These are phyloP conservation scores for Chironomus tentans DNA, from an alignment of 2,888 invertebrate genomes.

Conservation along the genomic window DNA sequence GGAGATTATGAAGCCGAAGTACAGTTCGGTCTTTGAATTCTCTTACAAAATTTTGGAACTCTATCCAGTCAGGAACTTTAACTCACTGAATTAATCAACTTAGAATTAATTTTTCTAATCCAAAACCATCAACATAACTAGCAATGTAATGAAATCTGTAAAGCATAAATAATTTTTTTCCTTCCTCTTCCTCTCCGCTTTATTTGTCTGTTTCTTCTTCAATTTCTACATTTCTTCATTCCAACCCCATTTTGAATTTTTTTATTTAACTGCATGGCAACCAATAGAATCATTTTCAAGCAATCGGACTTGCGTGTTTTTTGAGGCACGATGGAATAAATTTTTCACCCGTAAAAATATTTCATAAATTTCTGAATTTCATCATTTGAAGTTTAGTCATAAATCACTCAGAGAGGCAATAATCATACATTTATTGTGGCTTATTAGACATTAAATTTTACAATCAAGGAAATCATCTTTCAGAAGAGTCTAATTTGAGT, in stretches of 20 bases:
- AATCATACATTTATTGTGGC: too few species aligned
- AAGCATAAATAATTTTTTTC: background rate
- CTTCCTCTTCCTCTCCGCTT: background rate
- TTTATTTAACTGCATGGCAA: slow-evolving; percentile 12
- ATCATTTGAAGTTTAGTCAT: too few species aligned
- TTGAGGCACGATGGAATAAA: background rate
- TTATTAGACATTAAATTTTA: too few species aligned
- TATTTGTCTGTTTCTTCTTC: background rate
- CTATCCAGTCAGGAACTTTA: too few species aligned
- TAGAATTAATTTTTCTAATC: too few species aligned
- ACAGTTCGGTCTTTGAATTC: too few species aligned
- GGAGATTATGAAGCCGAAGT: too few species aligned
- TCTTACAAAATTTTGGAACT: too few species aligned
- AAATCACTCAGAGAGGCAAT: too few species aligned
- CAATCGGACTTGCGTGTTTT: slow-evolving; percentile 5
- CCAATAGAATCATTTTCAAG: slow-evolving; percentile 11
- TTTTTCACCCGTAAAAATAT: background rate
- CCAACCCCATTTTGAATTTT: slow-evolving; percentile 25
- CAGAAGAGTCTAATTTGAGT: too few species aligned
- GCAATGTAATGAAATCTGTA: background rate
- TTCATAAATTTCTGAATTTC: background rate
- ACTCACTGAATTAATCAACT: too few species aligned
- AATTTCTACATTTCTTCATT: background rate
- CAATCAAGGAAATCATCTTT: too few species aligned
- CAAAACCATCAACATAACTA: background rate